Evolutionary conservation across 1,140 invertebrate species (phyloP).

Genomic region (Bombus polaris): DNA sequence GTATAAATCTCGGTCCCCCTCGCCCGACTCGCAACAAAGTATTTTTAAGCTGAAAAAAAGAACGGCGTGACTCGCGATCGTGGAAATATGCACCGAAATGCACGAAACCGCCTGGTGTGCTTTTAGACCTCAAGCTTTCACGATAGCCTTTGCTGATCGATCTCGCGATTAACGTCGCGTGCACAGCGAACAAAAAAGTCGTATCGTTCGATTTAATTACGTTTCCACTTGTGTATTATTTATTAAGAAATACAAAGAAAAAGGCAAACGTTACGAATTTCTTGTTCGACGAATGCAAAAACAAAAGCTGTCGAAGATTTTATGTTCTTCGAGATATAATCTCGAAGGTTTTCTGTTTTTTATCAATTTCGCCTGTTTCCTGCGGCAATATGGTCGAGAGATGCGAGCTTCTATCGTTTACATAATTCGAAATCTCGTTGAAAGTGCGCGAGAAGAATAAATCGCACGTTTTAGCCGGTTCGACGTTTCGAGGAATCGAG

Average conservation of each 20-base stretch:
- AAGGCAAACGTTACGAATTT: background rate
- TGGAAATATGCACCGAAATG: background rate
- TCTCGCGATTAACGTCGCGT: background rate
- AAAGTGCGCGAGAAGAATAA: background rate
- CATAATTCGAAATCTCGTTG: background rate
- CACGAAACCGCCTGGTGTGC: background rate
- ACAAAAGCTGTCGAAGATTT: background rate
- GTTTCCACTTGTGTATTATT: background rate
- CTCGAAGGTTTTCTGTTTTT: background rate
- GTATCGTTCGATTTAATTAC: background rate
- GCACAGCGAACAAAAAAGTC: background rate
- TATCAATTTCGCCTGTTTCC: background rate
- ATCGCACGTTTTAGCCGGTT: background rate
- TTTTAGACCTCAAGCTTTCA: background rate
- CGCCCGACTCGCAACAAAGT: background rate
- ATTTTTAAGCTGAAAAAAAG: slow-evolving; percentile 15
- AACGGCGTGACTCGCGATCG: background rate
- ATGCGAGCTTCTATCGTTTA: background rate
- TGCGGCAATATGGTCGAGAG: background rate
- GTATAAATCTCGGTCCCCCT: slow-evolving; percentile 23
- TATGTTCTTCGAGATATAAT: no score
- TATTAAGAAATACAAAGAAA: background rate
- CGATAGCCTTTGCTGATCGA: no score
- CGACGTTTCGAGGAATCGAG: background rate
- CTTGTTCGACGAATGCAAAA: background rate